Conservation (phyloP, 2,888 invertebrate genomes). For the Chymomyza caudatula region DNA sequence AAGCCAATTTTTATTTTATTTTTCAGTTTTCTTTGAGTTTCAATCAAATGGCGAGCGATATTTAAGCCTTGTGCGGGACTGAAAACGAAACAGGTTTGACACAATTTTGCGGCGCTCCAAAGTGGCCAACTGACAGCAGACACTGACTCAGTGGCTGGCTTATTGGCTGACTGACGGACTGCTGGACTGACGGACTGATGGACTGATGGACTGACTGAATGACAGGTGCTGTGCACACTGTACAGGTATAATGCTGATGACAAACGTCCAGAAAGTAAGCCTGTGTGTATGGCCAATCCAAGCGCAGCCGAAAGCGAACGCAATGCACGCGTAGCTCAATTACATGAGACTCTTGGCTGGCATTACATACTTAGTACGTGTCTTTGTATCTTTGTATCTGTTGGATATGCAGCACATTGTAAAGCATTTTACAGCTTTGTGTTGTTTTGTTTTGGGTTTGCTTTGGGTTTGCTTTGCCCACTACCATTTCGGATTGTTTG, state of each 20-base stretch:
- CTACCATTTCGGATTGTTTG: conserved; percentile 58
- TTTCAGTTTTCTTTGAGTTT: conserved; percentile 13
- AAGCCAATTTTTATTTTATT: conserved; percentile 25
- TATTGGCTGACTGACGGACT: conserved; percentile 4
- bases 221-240: not conserved
- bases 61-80: conserved; percentile 14
- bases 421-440: conserved; percentile 48
- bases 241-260: conserved; percentile 18
- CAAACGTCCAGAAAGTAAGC: conserved; percentile 3
- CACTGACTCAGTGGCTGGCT: not conserved
- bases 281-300: not conserved
- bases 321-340: conserved; percentile 16
- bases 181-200: conserved; percentile 14
- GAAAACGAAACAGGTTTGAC: conserved; percentile 60
- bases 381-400: conserved; percentile 50
- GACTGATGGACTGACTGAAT: conserved; percentile 1
- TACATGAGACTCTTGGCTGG: conserved; percentile 4
- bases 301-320: conserved; percentile 16
- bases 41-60: conserved; percentile 45
- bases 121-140: conserved; percentile 26
- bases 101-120: conserved; percentile 41
- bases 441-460: conserved; percentile 9
- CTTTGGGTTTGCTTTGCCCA: conserved; percentile 30
- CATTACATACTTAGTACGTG: not conserved
- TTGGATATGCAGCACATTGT: conserved; percentile 31